Evolutionary conservation across 2,888 invertebrate genomes (phyloP), one percentile per base, ranked within the genome.

Genomic region (Ophioninae sp.): DNA sequence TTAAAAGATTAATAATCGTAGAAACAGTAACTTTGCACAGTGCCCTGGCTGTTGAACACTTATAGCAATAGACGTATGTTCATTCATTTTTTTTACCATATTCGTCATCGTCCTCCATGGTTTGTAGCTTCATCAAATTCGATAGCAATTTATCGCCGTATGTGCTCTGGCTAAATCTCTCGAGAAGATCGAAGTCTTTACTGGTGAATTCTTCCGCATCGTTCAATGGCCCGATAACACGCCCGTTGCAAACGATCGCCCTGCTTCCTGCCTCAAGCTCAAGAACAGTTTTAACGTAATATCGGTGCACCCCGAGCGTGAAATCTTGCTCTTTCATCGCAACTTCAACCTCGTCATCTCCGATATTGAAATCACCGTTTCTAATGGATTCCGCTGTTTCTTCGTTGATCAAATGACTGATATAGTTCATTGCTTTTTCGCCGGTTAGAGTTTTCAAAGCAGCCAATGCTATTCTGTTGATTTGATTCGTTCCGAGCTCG

Each of bases 121-220:
- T 80, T 76, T 95, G 94, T 71, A 94, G 94, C 88, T 94, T 95
- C 74, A 94, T 93, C 65, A 96, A 91, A n/a, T 94, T 94, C 89
- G 94, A 95, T 6, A 95, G 94, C 74, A 97, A 93, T 93, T 96
- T 97, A 84, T 96, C 96, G 0, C 95, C 95, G 88, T 97, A 97
- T 30, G 95, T 94, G 87, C 95, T 94, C 81, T 95, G 95, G 90
- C 95, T 96, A 88, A 94, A 95, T 93, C 96, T 95, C 91, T 99
- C 99, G 71, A 99, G 94, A 51, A 99, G 94, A 58, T 95, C 94
- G 92, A 98, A 98, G 93, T 99, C 99, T 75, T 99, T 98, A 51
- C 95, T 93, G 5, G 96, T 95, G 91, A 99, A 98, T 30, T 93
- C 93, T 91, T 99, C 99, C 30, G 94, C 93, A 0, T 94, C 93